phyloP scores from a whole-genome alignment of 2,797 vertebrate species.

The Danio aesculapii region DNA sequence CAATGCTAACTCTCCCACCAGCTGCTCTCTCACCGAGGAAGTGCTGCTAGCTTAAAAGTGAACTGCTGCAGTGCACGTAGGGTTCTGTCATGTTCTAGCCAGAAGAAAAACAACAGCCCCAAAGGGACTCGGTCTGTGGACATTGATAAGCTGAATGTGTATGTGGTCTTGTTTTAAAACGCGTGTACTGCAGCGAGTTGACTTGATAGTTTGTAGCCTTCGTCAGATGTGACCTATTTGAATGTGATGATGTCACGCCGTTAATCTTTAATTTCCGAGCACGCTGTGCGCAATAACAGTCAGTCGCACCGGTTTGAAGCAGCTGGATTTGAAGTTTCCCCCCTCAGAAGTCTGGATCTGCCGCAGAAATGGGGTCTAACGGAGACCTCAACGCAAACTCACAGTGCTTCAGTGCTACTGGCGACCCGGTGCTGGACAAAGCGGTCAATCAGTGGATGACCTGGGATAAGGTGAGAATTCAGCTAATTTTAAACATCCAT shows the following conservation, averaged over 20 bases:
- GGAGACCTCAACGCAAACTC: constrained; percentile 85
- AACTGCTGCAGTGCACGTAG: not conserved
- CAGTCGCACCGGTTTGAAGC: constrained; percentile 5
- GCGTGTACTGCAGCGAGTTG: not conserved
- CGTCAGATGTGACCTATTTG: constrained; percentile 14
- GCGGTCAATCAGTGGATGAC: constrained; percentile 84
- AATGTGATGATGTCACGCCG: constrained; percentile 22
- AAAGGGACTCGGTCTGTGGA: not conserved
- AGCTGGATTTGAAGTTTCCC: not conserved
- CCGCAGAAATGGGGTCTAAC: constrained; percentile 70
- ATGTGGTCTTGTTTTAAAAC: not conserved
- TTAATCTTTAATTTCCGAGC: constrained; percentile 32
- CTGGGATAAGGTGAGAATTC: constrained; percentile 86
- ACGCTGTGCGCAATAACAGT: constrained; percentile 5
- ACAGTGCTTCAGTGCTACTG: constrained; percentile 70
- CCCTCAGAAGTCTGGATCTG: not conserved
- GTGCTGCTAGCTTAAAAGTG: not conserved
- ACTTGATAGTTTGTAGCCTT: not conserved
- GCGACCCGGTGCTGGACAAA: constrained; percentile 84
- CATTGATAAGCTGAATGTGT: not conserved
- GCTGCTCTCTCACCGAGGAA: not conserved
- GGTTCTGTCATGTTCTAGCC: not conserved
- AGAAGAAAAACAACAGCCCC: not conserved
- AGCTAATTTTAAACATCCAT: not conserved
- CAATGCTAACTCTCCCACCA: constrained; percentile 19